These are phyloP conservation scores for Buceros bicornis DNA, from an alignment of 2,797 vertebrate species.

Conservation along the genomic window DNA sequence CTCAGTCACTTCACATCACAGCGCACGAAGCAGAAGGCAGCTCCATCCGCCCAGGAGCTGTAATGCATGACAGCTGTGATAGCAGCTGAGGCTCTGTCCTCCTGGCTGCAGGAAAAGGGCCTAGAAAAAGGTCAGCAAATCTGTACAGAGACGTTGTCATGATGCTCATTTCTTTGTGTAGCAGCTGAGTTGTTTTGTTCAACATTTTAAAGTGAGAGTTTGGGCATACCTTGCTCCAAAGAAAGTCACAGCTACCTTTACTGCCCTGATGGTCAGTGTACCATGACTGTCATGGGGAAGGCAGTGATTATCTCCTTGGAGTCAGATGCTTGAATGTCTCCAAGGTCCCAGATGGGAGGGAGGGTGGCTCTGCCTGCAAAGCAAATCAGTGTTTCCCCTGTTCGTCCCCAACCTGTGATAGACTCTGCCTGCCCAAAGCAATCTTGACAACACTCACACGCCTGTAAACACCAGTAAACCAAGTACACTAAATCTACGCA, in stretches of 20 bases:
- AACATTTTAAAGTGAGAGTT: not conserved
- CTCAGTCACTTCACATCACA: slow-evolving; percentile 38
- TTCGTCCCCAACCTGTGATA: slow-evolving; percentile 37
- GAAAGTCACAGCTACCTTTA: not conserved
- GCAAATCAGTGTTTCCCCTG: not conserved
- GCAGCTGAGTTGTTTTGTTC: not conserved
- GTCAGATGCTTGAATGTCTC: not conserved
- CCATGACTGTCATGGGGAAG: rapidly evolving
- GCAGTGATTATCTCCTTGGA: not conserved
- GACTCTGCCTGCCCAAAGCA: slow-evolving; percentile 58
- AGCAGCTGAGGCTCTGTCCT: slow-evolving; percentile 11
- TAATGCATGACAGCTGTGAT: slow-evolving; percentile 12
- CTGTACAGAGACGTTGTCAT: not conserved
- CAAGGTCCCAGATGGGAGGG: not conserved
- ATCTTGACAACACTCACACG: slow-evolving; percentile 58
- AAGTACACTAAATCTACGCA: slow-evolving; percentile 76
- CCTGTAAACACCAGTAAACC: slow-evolving; percentile 75
- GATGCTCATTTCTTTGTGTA: not conserved
- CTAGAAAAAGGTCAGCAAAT: slow-evolving; percentile 36
- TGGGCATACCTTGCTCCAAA: rapidly evolving
- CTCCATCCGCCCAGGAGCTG: not conserved
- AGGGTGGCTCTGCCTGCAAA: not conserved
- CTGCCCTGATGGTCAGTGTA: not conserved
- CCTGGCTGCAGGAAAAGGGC: not conserved
- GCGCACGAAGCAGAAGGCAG: not conserved